phyloP scores from a whole-genome alignment of 2,113 vertebrate genomes.

The Xenopus borealis region DNA sequence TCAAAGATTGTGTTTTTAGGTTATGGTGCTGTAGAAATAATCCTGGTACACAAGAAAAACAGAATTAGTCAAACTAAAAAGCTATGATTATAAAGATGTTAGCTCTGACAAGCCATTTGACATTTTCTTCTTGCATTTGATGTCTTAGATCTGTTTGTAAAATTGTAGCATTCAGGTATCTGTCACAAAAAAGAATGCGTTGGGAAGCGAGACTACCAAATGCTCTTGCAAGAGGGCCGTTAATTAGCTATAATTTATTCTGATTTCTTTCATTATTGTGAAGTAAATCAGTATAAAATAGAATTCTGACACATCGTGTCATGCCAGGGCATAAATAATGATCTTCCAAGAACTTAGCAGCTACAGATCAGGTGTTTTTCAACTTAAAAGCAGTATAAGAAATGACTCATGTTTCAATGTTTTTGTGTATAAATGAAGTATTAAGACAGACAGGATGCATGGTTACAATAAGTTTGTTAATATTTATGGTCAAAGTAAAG shows the following conservation, averaged over 20 bases:
- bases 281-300: background rate
- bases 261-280: background rate
- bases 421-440: no score
- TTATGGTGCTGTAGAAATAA: background rate
- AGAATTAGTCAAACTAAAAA: background rate
- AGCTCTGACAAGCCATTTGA: constrained; percentile 18
- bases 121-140: constrained; percentile 16
- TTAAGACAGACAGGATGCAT: no score
- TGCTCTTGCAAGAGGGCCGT: background rate
- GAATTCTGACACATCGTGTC: no score
- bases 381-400: no score
- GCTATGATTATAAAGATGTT: constrained; percentile 10
- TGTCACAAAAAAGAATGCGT: background rate
- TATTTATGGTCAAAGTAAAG: no score
- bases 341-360: no score
- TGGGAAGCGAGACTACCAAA: background rate
- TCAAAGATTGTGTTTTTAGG: background rate
- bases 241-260: constrained; percentile 6
- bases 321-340: no score
- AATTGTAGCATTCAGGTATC: background rate
- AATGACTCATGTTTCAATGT: no score
- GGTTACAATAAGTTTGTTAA: no score
- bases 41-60: background rate
- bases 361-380: no score
- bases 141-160: constrained; percentile 7